Percentiles rank a stretch among this genome's conserved stretches.
phyloP scores from a whole-genome alignment of 2,113 vertebrate genomes.

The Cyrtonyx montezumae region DNA sequence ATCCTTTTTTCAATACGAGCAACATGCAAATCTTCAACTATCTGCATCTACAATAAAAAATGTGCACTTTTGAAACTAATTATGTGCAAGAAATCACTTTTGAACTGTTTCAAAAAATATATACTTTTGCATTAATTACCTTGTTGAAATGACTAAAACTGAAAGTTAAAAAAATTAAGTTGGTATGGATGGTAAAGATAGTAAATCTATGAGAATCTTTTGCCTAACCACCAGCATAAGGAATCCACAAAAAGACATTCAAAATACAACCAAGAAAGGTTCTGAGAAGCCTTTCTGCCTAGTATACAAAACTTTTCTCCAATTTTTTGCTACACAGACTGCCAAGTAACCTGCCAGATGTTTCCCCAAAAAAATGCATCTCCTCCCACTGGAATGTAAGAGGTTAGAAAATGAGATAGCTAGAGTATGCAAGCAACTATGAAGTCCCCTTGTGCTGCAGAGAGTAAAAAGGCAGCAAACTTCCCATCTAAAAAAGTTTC shows the following conservation, averaged over 20 bases:
- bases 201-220: not conserved
- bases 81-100: not conserved
- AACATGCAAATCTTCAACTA: constrained; percentile 87
- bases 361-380: not conserved
- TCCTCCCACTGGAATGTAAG: not conserved
- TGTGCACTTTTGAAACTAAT: not conserved
- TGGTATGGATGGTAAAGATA: not conserved
- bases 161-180: not conserved
- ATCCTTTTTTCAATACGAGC: constrained; percentile 84
- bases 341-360: not conserved
- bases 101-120: rapidly evolving
- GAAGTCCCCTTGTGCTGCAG: not conserved
- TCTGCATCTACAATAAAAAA: constrained; percentile 78
- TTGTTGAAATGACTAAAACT: not conserved
- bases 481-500: not conserved
- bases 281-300: not conserved
- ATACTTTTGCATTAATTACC: not conserved
- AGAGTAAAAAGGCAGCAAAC: not conserved
- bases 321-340: not conserved
- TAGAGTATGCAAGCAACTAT: not conserved
- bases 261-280: not conserved
- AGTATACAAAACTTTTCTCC: not conserved
- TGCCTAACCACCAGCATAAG: not conserved
- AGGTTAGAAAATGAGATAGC: not conserved
- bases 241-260: not conserved